Evolutionary conservation across 2,113 vertebrate genomes (phyloP), one percentile per base, ranked within the genome.

Genomic region (Oncorhynchus keta): DNA sequence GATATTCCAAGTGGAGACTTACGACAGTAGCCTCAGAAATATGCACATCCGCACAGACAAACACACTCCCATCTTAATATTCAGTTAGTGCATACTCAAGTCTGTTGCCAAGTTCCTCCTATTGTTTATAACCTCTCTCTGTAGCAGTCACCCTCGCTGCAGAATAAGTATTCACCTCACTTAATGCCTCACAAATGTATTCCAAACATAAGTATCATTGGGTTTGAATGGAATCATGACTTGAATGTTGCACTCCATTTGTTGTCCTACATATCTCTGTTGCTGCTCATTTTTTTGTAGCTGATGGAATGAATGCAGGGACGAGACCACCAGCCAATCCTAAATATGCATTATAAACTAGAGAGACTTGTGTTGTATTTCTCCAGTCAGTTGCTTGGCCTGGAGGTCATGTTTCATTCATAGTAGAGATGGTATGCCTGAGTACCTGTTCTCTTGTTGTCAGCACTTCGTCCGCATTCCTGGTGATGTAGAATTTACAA

Each of bases 391-490:
- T 22, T 62, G 18, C 14, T 68, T 39, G 35, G 7, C 39, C 8
- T 45, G 8, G 39, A 45, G 67, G 20, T n/a, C 32, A 68, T 32
- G 16, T 68, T 39, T 28, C 6, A 26, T 57, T 1, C 30, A 35
- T 39, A 30, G 32, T 16, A 68, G 30, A 39, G 32, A 68, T 45
- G 39, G 67, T 68, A 30, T 7, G 2, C 30, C 18, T 68, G 39
- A 45, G 39, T 45, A 3, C 67, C 8, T 16, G 13, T 35, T 35
- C 28, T 30, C 65, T 14, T 16, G 28, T 32, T 67, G 65, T 28
- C 26, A 67, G 65, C 45, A 45, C 83, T 87, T 84, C 64, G 66
- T 62, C 74, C 76, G 77, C 80, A 79, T 85, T 85, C 75, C 77
- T 59, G 61, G 28, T 39, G 72, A 11, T 45, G 8, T 57, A 62